phyloP scores from a whole-genome alignment of 92 coral and sea anemone genomes.

The Pocillopora grandis region DNA sequence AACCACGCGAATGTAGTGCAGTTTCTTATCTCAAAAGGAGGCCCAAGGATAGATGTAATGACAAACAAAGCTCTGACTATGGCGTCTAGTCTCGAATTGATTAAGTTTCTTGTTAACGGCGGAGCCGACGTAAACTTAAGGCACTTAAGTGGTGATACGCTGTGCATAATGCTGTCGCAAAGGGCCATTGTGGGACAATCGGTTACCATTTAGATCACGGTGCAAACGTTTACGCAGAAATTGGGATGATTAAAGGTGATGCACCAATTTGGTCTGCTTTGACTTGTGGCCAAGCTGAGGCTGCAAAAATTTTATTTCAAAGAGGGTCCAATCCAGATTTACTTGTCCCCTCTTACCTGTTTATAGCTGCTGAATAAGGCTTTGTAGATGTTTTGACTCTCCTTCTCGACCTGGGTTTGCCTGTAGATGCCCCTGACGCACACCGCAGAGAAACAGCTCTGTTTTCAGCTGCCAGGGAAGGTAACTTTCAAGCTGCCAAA shows the following conservation, averaged over 20 bases:
- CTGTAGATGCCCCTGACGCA: background rate
- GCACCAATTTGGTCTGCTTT: background rate
- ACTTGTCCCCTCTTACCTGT: background rate
- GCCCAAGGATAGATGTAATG: background rate
- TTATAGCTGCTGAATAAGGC: background rate
- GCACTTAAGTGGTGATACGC: background rate
- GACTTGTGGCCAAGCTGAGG: background rate
- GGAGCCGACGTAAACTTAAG: background rate
- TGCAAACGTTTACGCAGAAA: background rate
- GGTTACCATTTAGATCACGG: background rate
- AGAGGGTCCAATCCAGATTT: background rate
- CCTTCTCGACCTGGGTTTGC: background rate
- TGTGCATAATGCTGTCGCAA: background rate
- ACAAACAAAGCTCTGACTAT: background rate
- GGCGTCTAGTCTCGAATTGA: conserved; percentile 24
- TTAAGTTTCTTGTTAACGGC: conserved; percentile 26
- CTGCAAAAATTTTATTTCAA: background rate
- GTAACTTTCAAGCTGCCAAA: background rate
- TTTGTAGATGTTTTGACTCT: background rate
- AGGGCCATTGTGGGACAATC: background rate
- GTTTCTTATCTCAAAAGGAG: conserved; percentile 36
- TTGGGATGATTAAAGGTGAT: background rate
- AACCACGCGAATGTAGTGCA: conserved; percentile 57
- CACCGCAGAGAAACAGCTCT: background rate
- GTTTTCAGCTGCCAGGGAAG: background rate